Percentiles rank a stretch among this genome's conserved stretches.
These are phyloP conservation scores for Misgurnus anguillicaudatus DNA, from an alignment of 2,113 vertebrate genomes.

Conservation along the genomic window DNA sequence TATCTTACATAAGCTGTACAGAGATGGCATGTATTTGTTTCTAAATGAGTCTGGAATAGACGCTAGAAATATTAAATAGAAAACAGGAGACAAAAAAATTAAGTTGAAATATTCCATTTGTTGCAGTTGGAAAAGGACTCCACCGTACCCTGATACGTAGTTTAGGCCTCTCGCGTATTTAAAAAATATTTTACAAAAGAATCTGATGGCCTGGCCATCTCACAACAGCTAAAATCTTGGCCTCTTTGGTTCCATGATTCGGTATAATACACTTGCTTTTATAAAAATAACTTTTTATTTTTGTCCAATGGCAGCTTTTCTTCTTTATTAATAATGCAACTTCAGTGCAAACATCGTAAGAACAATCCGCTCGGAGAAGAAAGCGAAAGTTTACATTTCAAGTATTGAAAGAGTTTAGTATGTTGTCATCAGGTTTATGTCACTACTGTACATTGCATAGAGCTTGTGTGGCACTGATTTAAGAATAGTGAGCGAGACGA, in stretches of 20 bases:
- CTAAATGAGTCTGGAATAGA: conserved; percentile 89
- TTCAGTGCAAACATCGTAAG: conserved; percentile 98
- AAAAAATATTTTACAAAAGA: conserved; percentile 80
- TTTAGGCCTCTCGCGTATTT: conserved; percentile 85
- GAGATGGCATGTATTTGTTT: conserved; percentile 83
- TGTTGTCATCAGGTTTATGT: conserved; percentile 82
- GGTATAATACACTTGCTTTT: conserved; percentile 91
- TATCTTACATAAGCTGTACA: conserved; percentile 96
- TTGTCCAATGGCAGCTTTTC: conserved; percentile 89
- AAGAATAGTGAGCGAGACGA: conserved; percentile 71
- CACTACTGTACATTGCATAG: conserved; percentile 95
- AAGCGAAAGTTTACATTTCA: conserved; percentile 92
- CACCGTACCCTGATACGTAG: conserved; percentile 90
- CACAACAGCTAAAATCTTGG: conserved; percentile 85
- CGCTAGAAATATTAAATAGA: conserved; percentile 89
- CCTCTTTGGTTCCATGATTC: conserved; percentile 99
- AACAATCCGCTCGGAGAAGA: conserved; percentile 87
- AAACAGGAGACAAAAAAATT: conserved; percentile 74
- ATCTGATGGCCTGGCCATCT: conserved; percentile 77
- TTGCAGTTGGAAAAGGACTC: conserved; percentile 85
- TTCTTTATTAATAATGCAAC: conserved; percentile 82
- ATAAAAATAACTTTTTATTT: conserved; percentile 92
- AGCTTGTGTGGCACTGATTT: conserved; percentile 88
- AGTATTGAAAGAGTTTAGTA: conserved; percentile 84
- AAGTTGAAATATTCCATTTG: conserved; percentile 79